phyloP scores from a whole-genome alignment of 2,888 invertebrate genomes.

The Neoitamus cyanurus region DNA sequence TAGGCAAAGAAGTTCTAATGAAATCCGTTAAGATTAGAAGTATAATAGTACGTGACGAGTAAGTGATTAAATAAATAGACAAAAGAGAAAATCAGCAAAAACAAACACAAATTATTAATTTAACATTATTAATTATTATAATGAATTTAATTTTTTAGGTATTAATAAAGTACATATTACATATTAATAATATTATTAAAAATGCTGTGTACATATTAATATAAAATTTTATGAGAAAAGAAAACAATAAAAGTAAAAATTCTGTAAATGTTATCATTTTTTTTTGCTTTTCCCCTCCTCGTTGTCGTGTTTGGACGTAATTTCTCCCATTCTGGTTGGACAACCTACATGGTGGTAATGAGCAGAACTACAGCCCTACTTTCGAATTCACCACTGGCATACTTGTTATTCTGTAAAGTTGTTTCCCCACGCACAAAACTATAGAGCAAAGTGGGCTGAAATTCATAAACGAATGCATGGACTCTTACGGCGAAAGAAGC shows the following conservation, averaged over 20 bases:
- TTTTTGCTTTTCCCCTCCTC: slow-evolving; percentile 3
- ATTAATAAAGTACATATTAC: slow-evolving; percentile 44
- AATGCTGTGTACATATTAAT: slow-evolving; percentile 41
- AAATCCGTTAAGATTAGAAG: slow-evolving; percentile 39
- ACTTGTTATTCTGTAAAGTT: too few relatives aligned
- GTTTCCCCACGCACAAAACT: too few relatives aligned
- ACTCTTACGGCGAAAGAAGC: too few relatives aligned
- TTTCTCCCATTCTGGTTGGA: background rate
- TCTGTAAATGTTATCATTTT: slow-evolving; percentile 40
- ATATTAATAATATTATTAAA: slow-evolving; percentile 44
- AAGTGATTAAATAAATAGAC: slow-evolving; percentile 40
- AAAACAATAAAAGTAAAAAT: slow-evolving; percentile 45
- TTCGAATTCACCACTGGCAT: too few relatives aligned
- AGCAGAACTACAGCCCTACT: too few relatives aligned
- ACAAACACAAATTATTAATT: slow-evolving; percentile 44
- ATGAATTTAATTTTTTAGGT: slow-evolving; percentile 43
- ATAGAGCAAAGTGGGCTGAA: too few relatives aligned
- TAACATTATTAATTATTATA: slow-evolving; percentile 38
- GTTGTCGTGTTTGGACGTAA: background rate
- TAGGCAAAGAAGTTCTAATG: slow-evolving; percentile 38
- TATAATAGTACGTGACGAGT: background rate
- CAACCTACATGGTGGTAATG: too few relatives aligned
- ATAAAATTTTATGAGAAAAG: slow-evolving; percentile 43
- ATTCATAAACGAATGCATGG: too few relatives aligned
- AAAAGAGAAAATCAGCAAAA: slow-evolving; percentile 37